Base-by-base conservation (phyloP, 2,888 invertebrate genomes). In the Orthosia incerta region DNA sequence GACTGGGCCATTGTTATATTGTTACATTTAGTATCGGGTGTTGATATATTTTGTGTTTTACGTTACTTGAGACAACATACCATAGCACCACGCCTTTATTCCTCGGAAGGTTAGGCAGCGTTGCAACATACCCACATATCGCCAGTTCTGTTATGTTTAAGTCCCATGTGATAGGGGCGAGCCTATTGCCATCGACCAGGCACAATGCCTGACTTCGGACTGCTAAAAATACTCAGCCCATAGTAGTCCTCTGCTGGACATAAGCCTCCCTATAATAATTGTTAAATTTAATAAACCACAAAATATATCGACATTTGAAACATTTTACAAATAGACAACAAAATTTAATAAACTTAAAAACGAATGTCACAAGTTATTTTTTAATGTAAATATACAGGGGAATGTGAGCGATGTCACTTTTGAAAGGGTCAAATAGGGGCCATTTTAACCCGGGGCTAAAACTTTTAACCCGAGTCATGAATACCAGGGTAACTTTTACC, bases 221-320 rank as follows among this genome's bases (percentile, higher is more conserved):
- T 39, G 39, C 9, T 4, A 26, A 26, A 26, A 26, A 26, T 26
- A 26, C 4, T 26, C n/a, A 16, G n/a, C 16, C 11, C n/a, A 0
- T 16, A 18, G 13, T 20, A 23, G 45, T 18, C 13, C 9, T 4
- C 26, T 48, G 12, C 16, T 26, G 15, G n/a, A 45, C 16, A 23
- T 45, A 16, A 13, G 13, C 15, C 39, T 26, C 16, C 13, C 7
- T 9, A 13, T n/a, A 31, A 45, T n/a, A 20, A 26, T 26, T 26
- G 3, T 18, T 7, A 53, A 15, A 20, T 56, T 15, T 39, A 15
- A 15, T 53, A 11, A 16, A 71, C 64, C 60, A 60, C 60, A 70
- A 46, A 55, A 69, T 70, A 62, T 9, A 69, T 75, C 76, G 39
- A 69, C 79, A 73, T 66, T 71, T 20, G 4, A 48, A 77, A 59